Evolutionary conservation across 2,888 invertebrate genomes (phyloP), one percentile per base, ranked within the genome.

Genomic region (Cataglyphis albicans): DNA sequence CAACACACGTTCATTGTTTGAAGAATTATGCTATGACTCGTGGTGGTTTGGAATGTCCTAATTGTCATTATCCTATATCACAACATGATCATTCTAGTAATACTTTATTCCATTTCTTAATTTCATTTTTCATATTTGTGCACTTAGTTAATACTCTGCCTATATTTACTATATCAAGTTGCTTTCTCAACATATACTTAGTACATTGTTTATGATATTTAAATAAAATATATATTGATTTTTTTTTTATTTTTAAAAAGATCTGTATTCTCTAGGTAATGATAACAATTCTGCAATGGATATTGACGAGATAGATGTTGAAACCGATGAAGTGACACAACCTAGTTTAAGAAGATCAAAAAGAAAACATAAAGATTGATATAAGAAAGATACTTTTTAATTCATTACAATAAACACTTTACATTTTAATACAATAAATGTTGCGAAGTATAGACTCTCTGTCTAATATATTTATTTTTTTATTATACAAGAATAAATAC

Each of bases 1-100:
- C 81, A 0, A 55, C 87, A n/a, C 93, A 93, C 52, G 48, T 88
- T 5, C 83, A 89, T 59, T 93, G 93, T 41, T 88, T 92, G n/a
- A 84, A 88, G 5, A 90, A 84, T 61, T 90, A 80, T 38, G 81
- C 85, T 10, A 85, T 64, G 59, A 55, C 86, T 0, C 84, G 88
- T 21, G 82, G 85, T 25, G 78, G 76, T 59, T 76, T 87, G 3
- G 89, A 88, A 61, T 93, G 93, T 81, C 87, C 90, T 0, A 88
- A 86, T 57, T 93, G 93, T 68, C 80, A 86, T 6, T 63, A 84
- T 29, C 3, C 21, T 29, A n/a, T 59, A 1, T n/a, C 57, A 2
- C 15, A 7, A 41, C 48, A 21, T 6, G 0, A 25, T 63, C 9
- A 10, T 4, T 57, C 78, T 9, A 12, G 72, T 35, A 80, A 61